phyloP scores from a whole-genome alignment of 2,888 invertebrate species.

The Pyrrhia umbra region DNA sequence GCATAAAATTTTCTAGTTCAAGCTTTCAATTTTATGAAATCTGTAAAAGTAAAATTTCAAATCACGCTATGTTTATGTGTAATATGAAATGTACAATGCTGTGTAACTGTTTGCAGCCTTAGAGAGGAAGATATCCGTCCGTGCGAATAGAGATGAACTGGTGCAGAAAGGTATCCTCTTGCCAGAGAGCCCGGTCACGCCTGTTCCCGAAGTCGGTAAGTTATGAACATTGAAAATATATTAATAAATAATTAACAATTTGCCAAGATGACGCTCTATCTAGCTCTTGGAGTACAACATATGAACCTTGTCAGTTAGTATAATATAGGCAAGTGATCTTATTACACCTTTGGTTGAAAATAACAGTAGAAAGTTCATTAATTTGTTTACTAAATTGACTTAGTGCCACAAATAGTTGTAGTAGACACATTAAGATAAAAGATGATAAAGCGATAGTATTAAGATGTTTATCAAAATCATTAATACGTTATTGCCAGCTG shows the following conservation, averaged over 20 bases:
- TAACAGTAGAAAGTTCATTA: background rate
- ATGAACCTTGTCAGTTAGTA: no score
- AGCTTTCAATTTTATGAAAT: no score
- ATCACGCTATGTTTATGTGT: background rate
- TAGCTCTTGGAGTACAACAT: no score
- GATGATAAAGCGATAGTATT: conserved; percentile 11
- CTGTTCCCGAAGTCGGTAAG: conserved; percentile 96
- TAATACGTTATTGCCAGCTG: background rate
- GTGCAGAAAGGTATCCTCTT: conserved; percentile 98
- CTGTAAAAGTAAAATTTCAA: no score
- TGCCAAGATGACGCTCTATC: no score
- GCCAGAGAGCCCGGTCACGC: conserved; percentile 96
- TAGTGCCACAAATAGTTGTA: background rate
- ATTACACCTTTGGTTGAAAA: background rate
- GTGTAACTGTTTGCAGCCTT: conserved; percentile 92
- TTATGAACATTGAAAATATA: conserved; percentile 5
- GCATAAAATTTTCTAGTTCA: no score
- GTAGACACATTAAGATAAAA: background rate
- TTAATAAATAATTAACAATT: no score
- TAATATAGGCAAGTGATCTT: no score
- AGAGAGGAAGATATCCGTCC: conserved; percentile 99
- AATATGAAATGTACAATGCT: conserved; percentile 5
- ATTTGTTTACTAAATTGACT: background rate
- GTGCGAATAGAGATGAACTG: conserved; percentile 99
- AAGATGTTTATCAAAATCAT: conserved; percentile 12